Percentiles rank a stretch among this genome's conserved stretches.
phyloP scores from a whole-genome alignment of 1,140 invertebrate species.

The Caenorhabditis remanei region DNA sequence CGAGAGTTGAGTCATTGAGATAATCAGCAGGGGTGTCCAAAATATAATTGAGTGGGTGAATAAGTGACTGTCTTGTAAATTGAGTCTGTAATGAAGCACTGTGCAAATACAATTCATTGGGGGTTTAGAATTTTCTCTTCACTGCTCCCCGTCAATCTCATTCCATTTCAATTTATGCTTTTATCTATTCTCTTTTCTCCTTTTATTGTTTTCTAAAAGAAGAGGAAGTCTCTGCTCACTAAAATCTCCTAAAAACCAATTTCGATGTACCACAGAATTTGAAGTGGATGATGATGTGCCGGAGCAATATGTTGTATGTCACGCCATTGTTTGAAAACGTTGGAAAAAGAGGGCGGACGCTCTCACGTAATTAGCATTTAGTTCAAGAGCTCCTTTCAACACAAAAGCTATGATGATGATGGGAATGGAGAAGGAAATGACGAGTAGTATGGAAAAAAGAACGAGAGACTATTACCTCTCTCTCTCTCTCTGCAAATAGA shows the following conservation, averaged over 20 bases:
- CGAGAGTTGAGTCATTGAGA: constrained; percentile 3
- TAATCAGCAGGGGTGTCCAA: neutral
- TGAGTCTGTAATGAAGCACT: neutral
- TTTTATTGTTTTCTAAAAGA: neutral
- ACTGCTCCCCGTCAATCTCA: neutral
- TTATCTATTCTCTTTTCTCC: neutral
- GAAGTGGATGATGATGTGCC: constrained; percentile 42
- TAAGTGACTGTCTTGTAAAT: neutral
- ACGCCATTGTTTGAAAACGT: constrained; percentile 46
- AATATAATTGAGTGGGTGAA: constrained; percentile 45
- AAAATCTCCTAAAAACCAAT: constrained; percentile 48
- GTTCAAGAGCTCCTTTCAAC: neutral
- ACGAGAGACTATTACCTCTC: neutral
- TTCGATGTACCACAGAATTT: constrained; percentile 48
- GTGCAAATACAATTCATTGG: neutral
- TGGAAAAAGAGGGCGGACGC: constrained; percentile 6
- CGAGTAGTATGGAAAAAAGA: neutral
- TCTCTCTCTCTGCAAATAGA: neutral
- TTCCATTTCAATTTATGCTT: neutral
- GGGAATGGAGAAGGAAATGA: constrained; percentile 10
- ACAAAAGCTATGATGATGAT: neutral
- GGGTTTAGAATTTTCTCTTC: neutral
- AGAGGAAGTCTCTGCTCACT: neutral
- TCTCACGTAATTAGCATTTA: constrained; percentile 56
- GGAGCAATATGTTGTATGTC: constrained; percentile 53